phyloP scores from a whole-genome alignment of 2,797 vertebrate genomes.

The Tiaroga cobitis region DNA sequence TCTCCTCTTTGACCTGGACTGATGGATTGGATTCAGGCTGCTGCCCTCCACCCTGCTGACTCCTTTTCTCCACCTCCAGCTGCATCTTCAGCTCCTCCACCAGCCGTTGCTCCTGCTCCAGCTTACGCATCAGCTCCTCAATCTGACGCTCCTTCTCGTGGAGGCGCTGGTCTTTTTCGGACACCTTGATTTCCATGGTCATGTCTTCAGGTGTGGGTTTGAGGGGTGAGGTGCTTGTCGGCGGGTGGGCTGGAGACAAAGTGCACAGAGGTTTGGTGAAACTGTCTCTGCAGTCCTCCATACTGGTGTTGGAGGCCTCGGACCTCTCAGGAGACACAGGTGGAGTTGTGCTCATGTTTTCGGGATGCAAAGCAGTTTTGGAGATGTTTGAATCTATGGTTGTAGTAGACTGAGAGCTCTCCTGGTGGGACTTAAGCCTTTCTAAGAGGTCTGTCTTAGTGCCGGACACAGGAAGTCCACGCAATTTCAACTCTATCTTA shows the following conservation, averaged over 20 bases:
- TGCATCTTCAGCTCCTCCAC: conserved; percentile 97
- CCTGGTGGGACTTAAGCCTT: conserved; percentile 87
- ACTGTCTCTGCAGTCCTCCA: conserved; percentile 82
- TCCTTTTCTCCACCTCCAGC: conserved; percentile 91
- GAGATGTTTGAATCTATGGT: conserved; percentile 59
- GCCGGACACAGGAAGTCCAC: conserved; percentile 93
- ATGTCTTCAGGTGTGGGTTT: conserved; percentile 66
- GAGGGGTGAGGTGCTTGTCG: conserved; percentile 67
- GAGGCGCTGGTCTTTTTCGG: conserved; percentile 89
- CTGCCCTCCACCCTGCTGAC: conserved; percentile 75
- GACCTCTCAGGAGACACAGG: conserved; percentile 88
- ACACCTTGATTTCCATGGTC: conserved; percentile 72
- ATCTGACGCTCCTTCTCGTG: conserved; percentile 97
- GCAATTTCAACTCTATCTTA: conserved; percentile 92
- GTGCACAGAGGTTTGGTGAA: conserved; percentile 77
- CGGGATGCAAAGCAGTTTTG: conserved; percentile 62
- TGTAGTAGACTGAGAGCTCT: conserved; percentile 73
- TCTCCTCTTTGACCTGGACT: conserved; percentile 83
- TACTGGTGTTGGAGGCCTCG: conserved; percentile 82
- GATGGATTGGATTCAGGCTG: conserved; percentile 60
- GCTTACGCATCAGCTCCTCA: conserved; percentile 91
- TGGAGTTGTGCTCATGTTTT: conserved; percentile 78
- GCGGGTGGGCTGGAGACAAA: conserved; percentile 74
- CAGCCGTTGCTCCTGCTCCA: conserved; percentile 94
- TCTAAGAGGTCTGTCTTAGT: conserved; percentile 96